Evolutionary conservation across 2,113 vertebrate species (phyloP), one percentile per base, ranked within the genome.

Genomic region (Alethe diademata): DNA sequence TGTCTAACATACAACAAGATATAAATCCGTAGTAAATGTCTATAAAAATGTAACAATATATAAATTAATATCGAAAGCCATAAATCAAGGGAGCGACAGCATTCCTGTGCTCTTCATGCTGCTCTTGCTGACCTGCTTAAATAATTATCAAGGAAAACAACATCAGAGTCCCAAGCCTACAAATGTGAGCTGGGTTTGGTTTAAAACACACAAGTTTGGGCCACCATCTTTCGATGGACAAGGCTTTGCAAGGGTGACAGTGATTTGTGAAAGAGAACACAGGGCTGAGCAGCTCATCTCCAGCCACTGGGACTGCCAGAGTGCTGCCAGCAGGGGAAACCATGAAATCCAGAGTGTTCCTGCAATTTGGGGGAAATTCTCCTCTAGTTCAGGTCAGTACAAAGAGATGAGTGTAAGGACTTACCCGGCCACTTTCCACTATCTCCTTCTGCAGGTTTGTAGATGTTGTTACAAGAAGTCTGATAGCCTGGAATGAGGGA

Each of bases 391-490:
- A 4, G 3, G 3, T 19, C 4, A 3, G 38, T 6, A 43, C 35
- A 43, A 38, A 71, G 29, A 45, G 18, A 25, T 1, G 5, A 75
- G 23, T 4, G 9, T 4, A 36, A 19, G 8, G 76, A 96, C 98
- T 98, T 94, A 99, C 99, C 98, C 98, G 98, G 92, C 98, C 99
- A 9, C 99, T 94, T 95, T 99, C 99, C 20, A 99, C 99, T 11
- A 99, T 99, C 92, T 99, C 99, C 97, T 99, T 99, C 94, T 99
- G 99, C 28, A 99, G 90, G 93, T 98, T 98, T 0, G 99, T 99
- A 54, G 99, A 99, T 2, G 99, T 98, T 60, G 97, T 94, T 61
- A 99, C 98, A 62, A 99, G 97, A 81, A 99, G 98, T 74, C 98
- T 98, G 88, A 99, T 99, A 43, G 99, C 99, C 99, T 99, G 86